Evolutionary conservation across 2,113 vertebrate genomes (phyloP).

Genomic region (Pelecanus crispus): DNA sequence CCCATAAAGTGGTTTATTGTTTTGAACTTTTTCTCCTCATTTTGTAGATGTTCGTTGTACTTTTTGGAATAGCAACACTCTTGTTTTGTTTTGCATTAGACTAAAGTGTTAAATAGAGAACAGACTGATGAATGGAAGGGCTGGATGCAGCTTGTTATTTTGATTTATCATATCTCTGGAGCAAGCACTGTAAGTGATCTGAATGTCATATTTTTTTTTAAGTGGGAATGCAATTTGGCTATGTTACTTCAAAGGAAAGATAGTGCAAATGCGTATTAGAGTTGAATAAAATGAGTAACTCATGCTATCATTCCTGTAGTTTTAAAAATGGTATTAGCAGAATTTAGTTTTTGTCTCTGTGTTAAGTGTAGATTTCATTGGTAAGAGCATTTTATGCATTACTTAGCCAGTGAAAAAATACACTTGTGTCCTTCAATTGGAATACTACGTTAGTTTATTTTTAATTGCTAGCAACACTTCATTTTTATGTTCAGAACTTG

Average conservation of each 20-base stretch:
- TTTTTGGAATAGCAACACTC: constrained; percentile 53
- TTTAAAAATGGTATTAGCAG: neutral
- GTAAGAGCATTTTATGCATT: neutral
- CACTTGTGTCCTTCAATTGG: neutral
- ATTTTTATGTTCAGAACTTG: neutral
- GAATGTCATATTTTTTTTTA: neutral
- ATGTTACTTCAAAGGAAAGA: neutral
- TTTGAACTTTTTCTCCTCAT: constrained; percentile 43
- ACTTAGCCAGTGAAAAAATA: neutral
- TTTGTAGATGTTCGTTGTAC: constrained; percentile 42
- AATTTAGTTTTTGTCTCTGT: neutral
- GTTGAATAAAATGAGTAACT: neutral
- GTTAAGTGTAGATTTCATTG: neutral
- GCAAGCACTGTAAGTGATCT: constrained; percentile 90
- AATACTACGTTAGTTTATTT: neutral
- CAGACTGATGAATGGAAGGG: constrained; percentile 99
- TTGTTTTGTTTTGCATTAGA: constrained; percentile 75
- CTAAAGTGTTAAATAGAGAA: constrained; percentile 94
- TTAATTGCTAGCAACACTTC: neutral
- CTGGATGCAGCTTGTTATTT: constrained; percentile 99
- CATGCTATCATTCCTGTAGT: neutral
- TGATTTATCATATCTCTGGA: constrained; percentile 98
- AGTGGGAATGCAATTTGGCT: neutral
- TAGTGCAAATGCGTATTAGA: neutral
- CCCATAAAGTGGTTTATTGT: neutral